phyloP scores from a whole-genome alignment of 2,888 invertebrate species.

The Drosophila stalkeri region DNA sequence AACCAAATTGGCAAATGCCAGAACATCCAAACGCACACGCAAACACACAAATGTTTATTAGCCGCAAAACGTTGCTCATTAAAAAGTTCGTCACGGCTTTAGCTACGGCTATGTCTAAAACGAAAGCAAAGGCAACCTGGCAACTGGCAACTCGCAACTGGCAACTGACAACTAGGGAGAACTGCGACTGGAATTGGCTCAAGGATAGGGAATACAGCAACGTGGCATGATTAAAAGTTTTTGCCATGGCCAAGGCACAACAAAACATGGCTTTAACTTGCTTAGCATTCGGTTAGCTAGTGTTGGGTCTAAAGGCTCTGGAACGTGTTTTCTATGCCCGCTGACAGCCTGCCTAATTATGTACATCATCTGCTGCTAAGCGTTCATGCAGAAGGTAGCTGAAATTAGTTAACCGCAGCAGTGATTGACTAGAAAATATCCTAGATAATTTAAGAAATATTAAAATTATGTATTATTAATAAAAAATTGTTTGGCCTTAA shows the following conservation, averaged over 20 bases:
- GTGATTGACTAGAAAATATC: slow-evolving; percentile 14
- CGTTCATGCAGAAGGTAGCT: slow-evolving; percentile 13
- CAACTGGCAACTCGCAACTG: slow-evolving; percentile 17
- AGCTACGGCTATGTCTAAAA: slow-evolving; percentile 39
- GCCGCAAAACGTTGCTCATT: slow-evolving; percentile 80
- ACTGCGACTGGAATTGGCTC: slow-evolving; percentile 17
- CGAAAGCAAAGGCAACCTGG: slow-evolving; percentile 27
- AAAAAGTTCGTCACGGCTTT: slow-evolving; percentile 73
- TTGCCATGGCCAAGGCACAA: slow-evolving; percentile 17
- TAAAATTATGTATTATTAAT: not conserved
- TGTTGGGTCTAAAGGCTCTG: slow-evolving; percentile 33
- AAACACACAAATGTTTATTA: slow-evolving; percentile 76
- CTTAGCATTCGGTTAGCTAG: slow-evolving; percentile 27
- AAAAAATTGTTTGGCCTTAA: too few species aligned
- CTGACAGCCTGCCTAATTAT: slow-evolving; percentile 58
- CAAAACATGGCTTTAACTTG: slow-evolving; percentile 39
- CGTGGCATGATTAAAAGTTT: slow-evolving; percentile 58
- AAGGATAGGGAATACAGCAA: slow-evolving; percentile 31
- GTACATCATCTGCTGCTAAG: slow-evolving; percentile 26
- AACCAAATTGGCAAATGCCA: slow-evolving; percentile 54
- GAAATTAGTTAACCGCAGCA: not conserved
- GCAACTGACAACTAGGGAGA: slow-evolving; percentile 18
- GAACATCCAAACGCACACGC: slow-evolving; percentile 24
- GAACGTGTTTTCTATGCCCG: slow-evolving; percentile 29
- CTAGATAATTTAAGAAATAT: not conserved